A percentile compares a stretch with the other conserved stretches of the same genome.
These are phyloP conservation scores for Xiphias gladius DNA, from an alignment of 2,113 vertebrate species.

Conservation along the genomic window DNA sequence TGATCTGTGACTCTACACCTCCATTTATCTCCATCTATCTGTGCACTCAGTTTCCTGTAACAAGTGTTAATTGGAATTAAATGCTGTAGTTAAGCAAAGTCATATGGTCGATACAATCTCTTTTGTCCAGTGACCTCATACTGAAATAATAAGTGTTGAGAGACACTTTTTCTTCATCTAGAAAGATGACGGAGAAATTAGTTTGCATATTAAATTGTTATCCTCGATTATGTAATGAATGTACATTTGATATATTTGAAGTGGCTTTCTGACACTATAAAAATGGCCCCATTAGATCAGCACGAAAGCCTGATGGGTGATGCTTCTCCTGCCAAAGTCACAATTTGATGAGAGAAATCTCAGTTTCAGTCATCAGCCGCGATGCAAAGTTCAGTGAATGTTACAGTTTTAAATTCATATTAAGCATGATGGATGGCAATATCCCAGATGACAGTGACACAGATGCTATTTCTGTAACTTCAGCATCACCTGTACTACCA, in stretches of 20 bases:
- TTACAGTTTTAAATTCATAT: constrained; percentile 20
- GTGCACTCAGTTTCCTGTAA: constrained; percentile 4
- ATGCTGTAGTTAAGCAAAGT: constrained; percentile 20
- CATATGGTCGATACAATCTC: constrained; percentile 4
- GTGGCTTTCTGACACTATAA: constrained; percentile 16
- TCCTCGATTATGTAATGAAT: constrained; percentile 15
- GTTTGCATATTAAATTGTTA: constrained; percentile 10
- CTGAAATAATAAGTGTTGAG: constrained; percentile 1
- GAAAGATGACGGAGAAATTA: constrained; percentile 22
- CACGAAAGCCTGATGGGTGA: constrained; percentile 39
- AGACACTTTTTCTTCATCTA: constrained; percentile 29
- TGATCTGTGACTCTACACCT: constrained; percentile 15
- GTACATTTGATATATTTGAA: neutral
- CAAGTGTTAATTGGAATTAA: constrained; percentile 33
- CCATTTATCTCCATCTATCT: constrained; percentile 5
- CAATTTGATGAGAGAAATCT: neutral
- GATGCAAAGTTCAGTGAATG: constrained; percentile 27
- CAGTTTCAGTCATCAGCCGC: constrained; percentile 4
- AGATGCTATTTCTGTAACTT: constrained; percentile 1
- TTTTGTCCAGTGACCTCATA: constrained; percentile 20
- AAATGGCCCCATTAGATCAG: constrained; percentile 20
- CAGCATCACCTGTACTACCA: constrained; percentile 4
- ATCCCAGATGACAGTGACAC: neutral
- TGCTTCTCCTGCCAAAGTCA: constrained; percentile 10
- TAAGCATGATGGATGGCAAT: constrained; percentile 24